Evolutionary conservation across 2,113 vertebrate species (phyloP).

Genomic region (Platysternon megacephalum): DNA sequence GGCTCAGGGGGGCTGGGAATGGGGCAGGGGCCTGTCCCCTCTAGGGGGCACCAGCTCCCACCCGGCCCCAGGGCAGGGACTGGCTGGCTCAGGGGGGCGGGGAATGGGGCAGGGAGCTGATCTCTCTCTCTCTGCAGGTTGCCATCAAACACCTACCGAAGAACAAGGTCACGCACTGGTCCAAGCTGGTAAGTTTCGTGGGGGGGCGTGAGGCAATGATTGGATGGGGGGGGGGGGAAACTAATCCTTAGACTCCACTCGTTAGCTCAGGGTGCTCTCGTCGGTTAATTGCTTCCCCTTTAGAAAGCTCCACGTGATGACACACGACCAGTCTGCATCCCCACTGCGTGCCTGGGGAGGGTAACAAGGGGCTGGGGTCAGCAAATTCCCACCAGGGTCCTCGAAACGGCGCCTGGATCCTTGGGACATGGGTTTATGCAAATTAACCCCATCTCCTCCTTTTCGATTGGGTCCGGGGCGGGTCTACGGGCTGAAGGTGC

Average conservation of each 20-base stretch:
- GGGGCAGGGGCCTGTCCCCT: not conserved
- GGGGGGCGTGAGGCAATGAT: rapidly evolving
- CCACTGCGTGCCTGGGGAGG: not conserved
- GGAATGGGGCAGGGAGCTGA: not conserved
- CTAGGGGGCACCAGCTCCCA: not conserved
- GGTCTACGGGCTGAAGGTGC: not conserved
- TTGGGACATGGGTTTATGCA: not conserved
- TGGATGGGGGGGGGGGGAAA: not conserved
- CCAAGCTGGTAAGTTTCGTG: constrained; percentile 80
- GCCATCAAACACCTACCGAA: constrained; percentile 86
- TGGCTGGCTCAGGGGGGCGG: not conserved
- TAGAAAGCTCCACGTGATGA: too few relatives aligned
- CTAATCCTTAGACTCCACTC: not conserved
- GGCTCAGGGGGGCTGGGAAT: not conserved
- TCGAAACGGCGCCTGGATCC: not conserved
- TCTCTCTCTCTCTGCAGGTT: constrained; percentile 74
- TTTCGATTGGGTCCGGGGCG: not conserved
- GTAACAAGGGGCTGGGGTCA: not conserved
- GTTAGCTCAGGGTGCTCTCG: not conserved
- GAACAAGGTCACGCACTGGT: constrained; percentile 83
- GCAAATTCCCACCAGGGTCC: not conserved
- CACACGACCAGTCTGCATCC: too few relatives aligned
- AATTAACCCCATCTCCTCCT: not conserved
- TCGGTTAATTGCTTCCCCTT: not conserved
- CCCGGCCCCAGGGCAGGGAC: not conserved